A percentile compares a stretch with the other conserved stretches of the same genome.
These are phyloP conservation scores for Atractosteus spatula DNA, from an alignment of 2,113 vertebrate genomes.

Conservation along the genomic window DNA sequence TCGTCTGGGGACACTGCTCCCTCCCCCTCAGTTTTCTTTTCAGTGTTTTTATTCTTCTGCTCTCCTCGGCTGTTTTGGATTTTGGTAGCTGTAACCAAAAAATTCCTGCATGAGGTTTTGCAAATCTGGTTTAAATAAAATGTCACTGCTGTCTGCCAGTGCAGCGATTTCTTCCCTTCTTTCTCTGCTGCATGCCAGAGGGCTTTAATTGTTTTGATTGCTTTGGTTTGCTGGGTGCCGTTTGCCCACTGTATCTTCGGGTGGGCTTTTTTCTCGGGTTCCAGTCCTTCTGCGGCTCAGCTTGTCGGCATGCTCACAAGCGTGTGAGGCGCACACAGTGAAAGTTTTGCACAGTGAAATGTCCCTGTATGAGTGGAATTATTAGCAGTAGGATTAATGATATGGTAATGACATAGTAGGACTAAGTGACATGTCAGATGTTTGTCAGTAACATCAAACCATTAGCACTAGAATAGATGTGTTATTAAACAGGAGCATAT, in stretches of 20 bases:
- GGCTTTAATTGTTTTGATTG: conserved; percentile 35
- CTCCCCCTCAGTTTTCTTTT: conserved; percentile 27
- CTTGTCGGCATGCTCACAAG: conserved; percentile 16
- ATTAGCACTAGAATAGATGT: too few relatives aligned
- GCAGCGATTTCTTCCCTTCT: conserved; percentile 29
- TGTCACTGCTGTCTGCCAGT: conserved; percentile 37
- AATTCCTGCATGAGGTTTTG: conserved; percentile 24
- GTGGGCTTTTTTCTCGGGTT: conserved; percentile 32
- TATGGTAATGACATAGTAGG: too few relatives aligned
- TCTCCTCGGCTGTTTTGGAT: conserved; percentile 27
- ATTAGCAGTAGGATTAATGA: too few relatives aligned
- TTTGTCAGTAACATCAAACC: too few relatives aligned
- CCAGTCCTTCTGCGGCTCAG: conserved; percentile 20
- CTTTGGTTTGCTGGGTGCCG: conserved; percentile 37
- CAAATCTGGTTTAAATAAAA: conserved; percentile 52
- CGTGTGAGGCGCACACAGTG: conserved; percentile 17
- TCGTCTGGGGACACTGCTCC: conserved; percentile 13
- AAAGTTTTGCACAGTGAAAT: too few relatives aligned
- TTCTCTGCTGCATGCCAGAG: conserved; percentile 24
- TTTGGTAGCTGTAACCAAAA: conserved; percentile 35
- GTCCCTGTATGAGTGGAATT: background rate
- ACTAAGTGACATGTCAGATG: too few relatives aligned
- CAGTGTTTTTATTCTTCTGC: conserved; percentile 26
- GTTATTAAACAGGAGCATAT: too few relatives aligned
- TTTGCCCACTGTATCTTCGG: conserved; percentile 15